Conservation (phyloP, 2,888 invertebrate genomes). For the Andrena bucephala region DNA sequence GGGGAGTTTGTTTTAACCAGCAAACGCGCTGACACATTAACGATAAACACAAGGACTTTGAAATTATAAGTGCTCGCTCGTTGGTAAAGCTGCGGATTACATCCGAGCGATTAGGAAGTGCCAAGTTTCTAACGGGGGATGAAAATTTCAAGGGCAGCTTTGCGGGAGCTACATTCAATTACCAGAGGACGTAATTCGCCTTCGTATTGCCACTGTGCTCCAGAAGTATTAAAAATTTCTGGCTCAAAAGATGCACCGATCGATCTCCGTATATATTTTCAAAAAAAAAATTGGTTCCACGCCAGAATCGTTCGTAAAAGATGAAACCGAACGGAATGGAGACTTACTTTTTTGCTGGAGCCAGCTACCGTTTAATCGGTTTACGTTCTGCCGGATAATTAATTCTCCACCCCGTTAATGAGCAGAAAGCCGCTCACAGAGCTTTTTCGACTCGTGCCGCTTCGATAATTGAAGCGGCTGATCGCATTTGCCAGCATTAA, state of each 20-base stretch:
- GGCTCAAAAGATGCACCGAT: too few relatives aligned
- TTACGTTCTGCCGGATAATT: conserved; percentile 53
- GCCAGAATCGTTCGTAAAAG: background rate
- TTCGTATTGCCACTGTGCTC: too few relatives aligned
- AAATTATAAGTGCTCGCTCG: conserved; percentile 10
- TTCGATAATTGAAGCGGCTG: conserved; percentile 52
- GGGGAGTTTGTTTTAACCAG: conserved; percentile 24
- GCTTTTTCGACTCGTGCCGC: conserved; percentile 53
- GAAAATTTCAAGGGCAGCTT: too few relatives aligned
- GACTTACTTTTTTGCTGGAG: background rate
- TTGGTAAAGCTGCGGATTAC: too few relatives aligned
- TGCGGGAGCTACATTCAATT: too few relatives aligned
- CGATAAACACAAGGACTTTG: conserved; percentile 6
- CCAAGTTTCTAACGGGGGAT: too few relatives aligned
- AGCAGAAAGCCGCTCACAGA: conserved; percentile 38
- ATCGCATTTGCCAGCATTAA: conserved; percentile 48
- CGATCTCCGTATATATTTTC: background rate
- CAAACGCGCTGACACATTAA: background rate
- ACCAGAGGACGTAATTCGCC: too few relatives aligned
- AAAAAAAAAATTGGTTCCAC: background rate
- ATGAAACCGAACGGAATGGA: background rate
- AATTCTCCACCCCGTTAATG: conserved; percentile 53
- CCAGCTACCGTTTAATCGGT: conserved; percentile 48
- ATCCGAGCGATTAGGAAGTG: too few relatives aligned
- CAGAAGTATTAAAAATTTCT: too few relatives aligned